These are phyloP conservation scores for Aphodius granarius DNA, from an alignment of 2,888 invertebrate species.

Conservation along the genomic window DNA sequence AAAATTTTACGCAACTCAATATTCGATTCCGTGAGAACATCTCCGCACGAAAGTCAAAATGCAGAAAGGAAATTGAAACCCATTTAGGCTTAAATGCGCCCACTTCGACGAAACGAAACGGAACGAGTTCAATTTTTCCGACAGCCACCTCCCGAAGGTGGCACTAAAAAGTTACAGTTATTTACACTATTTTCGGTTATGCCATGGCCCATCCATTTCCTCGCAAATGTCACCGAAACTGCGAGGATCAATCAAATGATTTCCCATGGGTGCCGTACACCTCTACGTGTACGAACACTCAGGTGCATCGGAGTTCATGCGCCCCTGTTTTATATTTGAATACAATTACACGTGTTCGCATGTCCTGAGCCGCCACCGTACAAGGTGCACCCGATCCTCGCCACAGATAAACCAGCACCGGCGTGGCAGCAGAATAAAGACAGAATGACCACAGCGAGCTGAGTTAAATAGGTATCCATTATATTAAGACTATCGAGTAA, in stretches of 20 bases:
- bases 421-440: conserved; percentile 27
- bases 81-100: neutral
- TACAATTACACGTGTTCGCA: conserved; percentile 34
- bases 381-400: conserved; percentile 25
- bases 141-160: neutral
- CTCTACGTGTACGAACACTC: conserved; percentile 21
- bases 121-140: conserved; percentile 4
- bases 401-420: conserved; percentile 23
- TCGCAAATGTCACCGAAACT: conserved; percentile 22
- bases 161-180: conserved; percentile 25
- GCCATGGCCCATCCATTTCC: conserved; percentile 13
- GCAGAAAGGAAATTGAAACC: conserved; percentile 6
- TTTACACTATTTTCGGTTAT: conserved; percentile 20
- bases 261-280: conserved; percentile 39
- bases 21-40: neutral
- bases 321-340: conserved; percentile 31
- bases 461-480: conserved; percentile 3
- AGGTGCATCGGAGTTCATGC: conserved; percentile 29
- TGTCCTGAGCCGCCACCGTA: conserved; percentile 20
- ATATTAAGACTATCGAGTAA: neutral
- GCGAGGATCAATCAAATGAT: conserved; percentile 39
- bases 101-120: neutral
- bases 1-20: neutral
- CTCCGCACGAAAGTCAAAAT: neutral
- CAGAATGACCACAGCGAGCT: conserved; percentile 23